Base-by-base conservation (phyloP, 1,140 invertebrate genomes). In the Caerostris extrusa region DNA sequence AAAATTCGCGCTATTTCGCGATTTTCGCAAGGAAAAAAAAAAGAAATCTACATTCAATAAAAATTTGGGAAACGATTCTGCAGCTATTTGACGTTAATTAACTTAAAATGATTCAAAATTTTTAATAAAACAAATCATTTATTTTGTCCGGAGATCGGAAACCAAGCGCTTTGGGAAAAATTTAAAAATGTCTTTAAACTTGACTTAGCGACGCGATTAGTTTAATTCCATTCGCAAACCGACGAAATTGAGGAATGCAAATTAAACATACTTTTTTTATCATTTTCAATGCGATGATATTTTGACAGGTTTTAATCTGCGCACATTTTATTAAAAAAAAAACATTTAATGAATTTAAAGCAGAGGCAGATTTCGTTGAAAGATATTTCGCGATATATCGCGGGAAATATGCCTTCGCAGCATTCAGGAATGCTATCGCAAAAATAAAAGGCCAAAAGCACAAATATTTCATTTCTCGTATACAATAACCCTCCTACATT, bases 301-400 rank as follows among this genome's bases (percentile, higher is more conserved):
- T 85, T 85, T 85, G 83, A 85, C 83, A 85, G 56, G 7, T 85
- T 85, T 85, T 85, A 85, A 85, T 85, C 56, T 85, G 19, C n/a
- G 19, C 71, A 4, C 34, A 85, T 56, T 57, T 34, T 34, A 34
- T 34, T n/a, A 58, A 60, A 58, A 85, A 85, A 85, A 85, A 58
- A 12, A 10, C 83, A 85, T n/a, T 85, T 58, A 60, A 85, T 85
- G 19, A 85, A 85, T 85, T 85, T 34, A 10, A 57, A 85, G n/a
- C 14, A 57, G 55, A 55, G n/a, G 5, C 56, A n/a, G 82, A 6
- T 57, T 77, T 77, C 71, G 53, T 50, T 12, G 71, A 77, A 77
- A 77, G 71, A 19, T 57, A 60, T 19, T 58, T 56, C 8, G 7
- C 8, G 58, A 85, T 19, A 12, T 8, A 85, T 19, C 5, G n/a